phyloP scores from a whole-genome alignment of 2,888 invertebrate species.

The Carterocephalus palaemon region DNA sequence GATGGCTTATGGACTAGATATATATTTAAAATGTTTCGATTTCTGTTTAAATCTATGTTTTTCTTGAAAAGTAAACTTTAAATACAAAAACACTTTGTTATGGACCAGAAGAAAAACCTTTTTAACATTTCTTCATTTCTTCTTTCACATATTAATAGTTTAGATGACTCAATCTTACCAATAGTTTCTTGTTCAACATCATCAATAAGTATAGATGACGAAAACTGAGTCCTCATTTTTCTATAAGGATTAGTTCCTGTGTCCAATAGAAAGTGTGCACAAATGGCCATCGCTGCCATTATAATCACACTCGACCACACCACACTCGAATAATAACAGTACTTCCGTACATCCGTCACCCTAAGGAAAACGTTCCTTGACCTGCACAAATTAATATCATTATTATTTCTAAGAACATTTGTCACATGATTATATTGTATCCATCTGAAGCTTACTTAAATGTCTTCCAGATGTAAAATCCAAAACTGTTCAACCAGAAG shows the following conservation, averaged over 20 bases:
- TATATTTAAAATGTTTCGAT: too few species aligned
- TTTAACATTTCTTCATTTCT: too few species aligned
- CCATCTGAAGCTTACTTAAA: slow-evolving; percentile 80
- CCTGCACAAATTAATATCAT: slow-evolving; percentile 59
- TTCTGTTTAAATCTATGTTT: too few species aligned
- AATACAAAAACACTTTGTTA: too few species aligned
- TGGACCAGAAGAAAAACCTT: too few species aligned
- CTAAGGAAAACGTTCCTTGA: slow-evolving; percentile 90
- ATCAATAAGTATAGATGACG: slow-evolving; percentile 68
- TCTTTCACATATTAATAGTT: too few species aligned
- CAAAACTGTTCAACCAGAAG: slow-evolving; percentile 92
- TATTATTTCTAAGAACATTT: slow-evolving; percentile 23
- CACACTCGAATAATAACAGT: slow-evolving; percentile 91
- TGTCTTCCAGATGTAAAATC: slow-evolving; percentile 93
- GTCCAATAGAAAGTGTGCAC: slow-evolving; percentile 89
- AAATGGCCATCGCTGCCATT: slow-evolving; percentile 86
- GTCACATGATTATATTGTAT: slow-evolving; percentile 15
- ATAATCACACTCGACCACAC: slow-evolving; percentile 86
- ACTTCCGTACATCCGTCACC: slow-evolving; percentile 91
- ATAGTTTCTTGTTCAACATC: slow-evolving; percentile 85
- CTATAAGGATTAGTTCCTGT: slow-evolving; percentile 77
- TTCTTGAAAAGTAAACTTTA: too few species aligned
- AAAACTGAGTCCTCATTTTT: slow-evolving; percentile 59
- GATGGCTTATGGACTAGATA: too few species aligned
- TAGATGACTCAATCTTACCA: slow-evolving; percentile 76